Base-by-base conservation (phyloP, 2,113 vertebrate species). In the Bubo blakistoni region DNA sequence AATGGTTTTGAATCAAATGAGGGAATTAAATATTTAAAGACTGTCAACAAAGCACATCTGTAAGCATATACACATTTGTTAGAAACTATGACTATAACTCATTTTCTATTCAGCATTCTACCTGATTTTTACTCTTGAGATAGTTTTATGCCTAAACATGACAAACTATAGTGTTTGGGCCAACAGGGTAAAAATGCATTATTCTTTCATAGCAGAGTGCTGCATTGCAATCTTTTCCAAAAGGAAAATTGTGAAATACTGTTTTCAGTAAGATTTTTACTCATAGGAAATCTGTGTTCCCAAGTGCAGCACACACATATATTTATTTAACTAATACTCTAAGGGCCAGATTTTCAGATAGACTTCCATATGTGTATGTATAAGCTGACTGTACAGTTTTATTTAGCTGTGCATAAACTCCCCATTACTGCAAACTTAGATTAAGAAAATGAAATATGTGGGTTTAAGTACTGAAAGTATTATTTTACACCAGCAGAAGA, bases 351-450 rank as follows among this genome's bases (percentile, higher is more conserved):
- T 79, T 87, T 91, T 84, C 65, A 74, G 17, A 9, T 15, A 36
- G 55, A 16, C 9, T 77, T 91, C 22, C 34, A 21, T 32, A 74
- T n/a, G 34, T 0, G 0, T 54, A 11, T 0, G 0, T 30, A 22
- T 54, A 82, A 90, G 7, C 12, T 78, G 42, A 38, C 16, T 17
- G 55, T 32, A 44, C 2, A 88, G 19, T 42, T 59, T 62, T 58
- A 59, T 81, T 95, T 76, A 72, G 18, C 20, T 7, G 2, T 34
- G 14, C 26, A 26, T 30, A 66, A 80, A 14, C 3, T 80, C 62
- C 17, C 7, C 10, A 16, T 61, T 65, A n/a, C 34, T 29, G 15
- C 54, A 57, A 51, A 73, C 8, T 38, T 71, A 30, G 1, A 26
- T 30, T 7, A 69, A 54, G 69, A 65, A 81, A 89, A 81, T 69